A percentile compares a stretch with the other conserved stretches of the same genome.
Evolutionary conservation across 2,113 vertebrate genomes (phyloP).

Genomic region (Procavia capensis): DNA sequence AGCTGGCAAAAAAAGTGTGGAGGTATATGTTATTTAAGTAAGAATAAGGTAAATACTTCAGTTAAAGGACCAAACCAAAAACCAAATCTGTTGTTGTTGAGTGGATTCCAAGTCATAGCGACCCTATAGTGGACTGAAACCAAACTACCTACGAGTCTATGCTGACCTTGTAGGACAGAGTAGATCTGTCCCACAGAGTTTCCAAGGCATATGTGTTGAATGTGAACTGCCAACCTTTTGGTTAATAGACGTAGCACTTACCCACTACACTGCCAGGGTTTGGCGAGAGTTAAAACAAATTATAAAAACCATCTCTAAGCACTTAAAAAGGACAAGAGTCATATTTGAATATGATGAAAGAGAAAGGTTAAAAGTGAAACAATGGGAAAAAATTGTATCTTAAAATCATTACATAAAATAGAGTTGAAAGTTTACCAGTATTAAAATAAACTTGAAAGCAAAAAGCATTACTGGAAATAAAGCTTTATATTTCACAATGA

Average conservation of each 20-base stretch:
- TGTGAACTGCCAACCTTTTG: too few species aligned
- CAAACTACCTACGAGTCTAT: too few species aligned
- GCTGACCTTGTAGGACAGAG: too few species aligned
- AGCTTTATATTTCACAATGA: background rate
- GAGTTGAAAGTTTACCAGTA: background rate
- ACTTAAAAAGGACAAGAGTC: background rate
- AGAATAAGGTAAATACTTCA: background rate
- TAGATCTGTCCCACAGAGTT: too few species aligned
- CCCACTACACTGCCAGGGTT: too few species aligned
- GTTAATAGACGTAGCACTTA: too few species aligned
- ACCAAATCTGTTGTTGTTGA: too few species aligned
- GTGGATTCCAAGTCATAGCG: too few species aligned
- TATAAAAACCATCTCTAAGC: background rate
- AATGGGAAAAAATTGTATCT: background rate
- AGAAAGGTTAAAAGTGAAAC: background rate
- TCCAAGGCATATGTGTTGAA: too few species aligned
- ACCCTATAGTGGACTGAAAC: too few species aligned
- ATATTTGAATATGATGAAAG: background rate
- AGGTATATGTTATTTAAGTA: too few species aligned
- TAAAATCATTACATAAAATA: background rate
- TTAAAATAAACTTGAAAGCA: background rate
- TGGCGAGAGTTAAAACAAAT: background rate
- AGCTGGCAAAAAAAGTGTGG: too few species aligned
- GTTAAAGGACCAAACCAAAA: background rate
- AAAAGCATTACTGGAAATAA: background rate